These are phyloP conservation scores for Clarias pachynema DNA, from an alignment of 2,797 vertebrate genomes.

Conservation along the genomic window DNA sequence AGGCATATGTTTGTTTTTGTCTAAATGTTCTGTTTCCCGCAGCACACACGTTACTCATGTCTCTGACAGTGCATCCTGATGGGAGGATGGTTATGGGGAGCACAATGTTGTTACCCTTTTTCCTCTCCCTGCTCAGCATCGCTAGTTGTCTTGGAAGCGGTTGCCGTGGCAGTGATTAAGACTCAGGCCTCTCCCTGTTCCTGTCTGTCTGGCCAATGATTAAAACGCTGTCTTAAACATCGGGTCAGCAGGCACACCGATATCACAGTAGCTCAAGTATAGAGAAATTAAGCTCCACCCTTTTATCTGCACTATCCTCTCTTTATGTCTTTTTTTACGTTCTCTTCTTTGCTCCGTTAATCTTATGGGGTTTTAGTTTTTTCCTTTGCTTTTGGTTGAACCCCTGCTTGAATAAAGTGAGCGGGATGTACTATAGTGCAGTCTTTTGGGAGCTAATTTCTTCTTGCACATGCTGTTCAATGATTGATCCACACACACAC, in stretches of 20 bases:
- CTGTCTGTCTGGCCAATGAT: conserved; percentile 33
- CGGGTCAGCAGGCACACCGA: conserved; percentile 37
- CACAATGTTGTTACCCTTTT: conserved; percentile 18
- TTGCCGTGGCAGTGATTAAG: conserved; percentile 50
- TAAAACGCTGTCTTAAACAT: conserved; percentile 40
- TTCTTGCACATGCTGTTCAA: conserved; percentile 25
- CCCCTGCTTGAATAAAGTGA: conserved; percentile 10
- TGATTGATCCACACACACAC: background rate
- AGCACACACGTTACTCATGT: conserved; percentile 2
- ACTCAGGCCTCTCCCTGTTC: conserved; percentile 24
- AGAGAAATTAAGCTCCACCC: conserved; percentile 22
- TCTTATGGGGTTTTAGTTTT: background rate
- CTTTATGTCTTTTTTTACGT: background rate
- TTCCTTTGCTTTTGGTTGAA: conserved; percentile 7
- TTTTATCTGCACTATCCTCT: background rate
- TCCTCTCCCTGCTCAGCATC: conserved; percentile 37
- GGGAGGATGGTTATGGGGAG: background rate
- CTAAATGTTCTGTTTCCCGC: background rate
- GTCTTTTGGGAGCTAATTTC: conserved; percentile 43
- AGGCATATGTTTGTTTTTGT: conserved; percentile 4
- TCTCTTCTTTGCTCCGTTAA: background rate
- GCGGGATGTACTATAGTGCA: background rate
- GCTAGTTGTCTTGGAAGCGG: conserved; percentile 39
- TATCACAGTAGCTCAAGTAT: conserved; percentile 22
- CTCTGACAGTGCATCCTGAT: background rate